Base-by-base conservation (phyloP, 2,888 invertebrate genomes). In the Orthosia gothica region DNA sequence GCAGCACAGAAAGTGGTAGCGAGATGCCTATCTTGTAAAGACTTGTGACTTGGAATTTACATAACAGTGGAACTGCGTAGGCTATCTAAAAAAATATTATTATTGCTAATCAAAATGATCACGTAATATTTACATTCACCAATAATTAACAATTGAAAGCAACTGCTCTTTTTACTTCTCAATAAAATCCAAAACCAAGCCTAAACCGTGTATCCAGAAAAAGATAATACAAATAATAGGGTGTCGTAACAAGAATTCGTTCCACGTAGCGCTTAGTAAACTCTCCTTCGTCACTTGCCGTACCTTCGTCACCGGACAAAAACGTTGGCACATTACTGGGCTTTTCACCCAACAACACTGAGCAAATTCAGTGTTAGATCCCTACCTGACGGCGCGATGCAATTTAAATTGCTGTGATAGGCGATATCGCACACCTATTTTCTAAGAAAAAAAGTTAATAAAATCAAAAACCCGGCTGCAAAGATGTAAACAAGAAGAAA, bases 301-400 rank as follows among this genome's bases (percentile, higher is more conserved):
- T 61, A 82, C 82, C 82, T 84, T 81, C 84, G 82, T 82, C 82
- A 82, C 67, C 57, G 71, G 58, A 81, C 82, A 82, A 83, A 84
- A 82, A 84, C 81, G 81, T 84, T 84, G 61, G 72, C 84, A 81
- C 81, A 55, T 80, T 67, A 81, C 74, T 62, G 55, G 18, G 52
- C 66, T 66, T 72, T 72, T 72, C 69, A 70, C 54, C 49, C 59
- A 15, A 18, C 64, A 40, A 61, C 40, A 58, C 55, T 70, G 62
- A 45, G 26, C 68, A 55, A 72, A 67, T 81, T 78, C 45, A 70
- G 45, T 50, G 50, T 59, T 65, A 40, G 9, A 40, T 40, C 40
- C 7, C 9, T 40, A 40, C 9, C 40, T 40, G 40, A 40, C 9
- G 40, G 40, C 7, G 9, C 40, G 40, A 9, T 9, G 40, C 40